Conservation (phyloP, 2,888 invertebrate genomes). For the Catocala fraxini region DNA sequence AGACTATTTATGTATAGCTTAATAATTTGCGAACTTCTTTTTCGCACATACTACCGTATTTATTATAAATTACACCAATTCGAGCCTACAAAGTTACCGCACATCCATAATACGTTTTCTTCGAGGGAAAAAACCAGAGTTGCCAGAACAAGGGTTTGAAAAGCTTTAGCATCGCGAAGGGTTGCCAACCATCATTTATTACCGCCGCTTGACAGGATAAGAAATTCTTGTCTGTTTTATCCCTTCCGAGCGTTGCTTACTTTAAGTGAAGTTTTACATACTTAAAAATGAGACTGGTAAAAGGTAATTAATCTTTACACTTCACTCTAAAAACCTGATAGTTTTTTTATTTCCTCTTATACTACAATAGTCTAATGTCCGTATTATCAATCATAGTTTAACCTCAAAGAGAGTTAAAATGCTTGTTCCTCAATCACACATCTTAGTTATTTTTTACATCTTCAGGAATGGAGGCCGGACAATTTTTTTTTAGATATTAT, state of each 20-base stretch:
- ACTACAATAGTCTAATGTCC: no score
- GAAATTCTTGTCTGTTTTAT: slow-evolving; percentile 69
- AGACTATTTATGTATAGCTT: no score
- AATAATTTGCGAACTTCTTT: not conserved
- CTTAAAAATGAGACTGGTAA: slow-evolving; percentile 24
- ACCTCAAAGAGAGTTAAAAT: no score
- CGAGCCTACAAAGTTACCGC: slow-evolving; percentile 37
- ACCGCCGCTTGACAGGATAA: slow-evolving; percentile 72
- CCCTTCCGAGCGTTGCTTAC: slow-evolving; percentile 59
- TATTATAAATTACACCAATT: slow-evolving; percentile 41
- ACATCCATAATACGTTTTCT: slow-evolving; percentile 60
- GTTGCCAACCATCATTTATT: slow-evolving; percentile 74
- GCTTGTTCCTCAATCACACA: no score
- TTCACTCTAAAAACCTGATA: not conserved
- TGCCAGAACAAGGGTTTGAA: slow-evolving; percentile 67
- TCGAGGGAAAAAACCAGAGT: slow-evolving; percentile 55
- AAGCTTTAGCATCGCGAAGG: slow-evolving; percentile 65
- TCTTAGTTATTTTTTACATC: no score
- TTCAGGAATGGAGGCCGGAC: no score
- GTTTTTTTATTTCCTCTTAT: no score
- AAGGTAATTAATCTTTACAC: not conserved
- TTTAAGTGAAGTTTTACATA: slow-evolving; percentile 43
- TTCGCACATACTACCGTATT: slow-evolving; percentile 19
- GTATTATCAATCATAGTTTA: no score
- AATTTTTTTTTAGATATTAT: no score